Evolutionary conservation across 2,797 vertebrate genomes (phyloP).

Genomic region (Poecilia velifera): DNA sequence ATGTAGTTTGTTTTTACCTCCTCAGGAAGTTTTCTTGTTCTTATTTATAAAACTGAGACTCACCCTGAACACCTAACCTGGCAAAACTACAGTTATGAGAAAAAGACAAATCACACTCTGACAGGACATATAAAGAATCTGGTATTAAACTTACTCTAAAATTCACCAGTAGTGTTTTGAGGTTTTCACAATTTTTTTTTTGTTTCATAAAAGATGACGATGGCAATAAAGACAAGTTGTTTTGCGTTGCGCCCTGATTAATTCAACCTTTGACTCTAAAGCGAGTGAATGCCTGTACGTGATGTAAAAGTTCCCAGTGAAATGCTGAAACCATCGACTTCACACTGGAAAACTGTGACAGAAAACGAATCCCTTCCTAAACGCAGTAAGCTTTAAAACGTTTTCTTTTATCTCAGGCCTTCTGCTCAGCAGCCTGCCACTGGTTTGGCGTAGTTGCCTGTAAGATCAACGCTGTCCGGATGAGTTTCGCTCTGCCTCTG

Average conservation of each 20-base stretch:
- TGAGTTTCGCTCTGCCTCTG: conserved; percentile 80
- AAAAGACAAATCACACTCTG: not conserved
- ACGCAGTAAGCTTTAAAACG: not conserved
- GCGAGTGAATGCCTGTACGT: not conserved
- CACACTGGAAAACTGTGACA: not conserved
- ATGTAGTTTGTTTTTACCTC: not conserved
- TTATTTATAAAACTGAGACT: not conserved
- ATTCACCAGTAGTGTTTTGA: not conserved
- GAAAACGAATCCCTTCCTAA: not conserved
- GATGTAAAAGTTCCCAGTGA: not conserved
- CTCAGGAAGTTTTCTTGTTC: not conserved
- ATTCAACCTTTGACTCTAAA: not conserved
- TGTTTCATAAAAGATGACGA: not conserved
- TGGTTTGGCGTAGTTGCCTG: conserved; percentile 87
- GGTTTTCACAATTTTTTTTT: not conserved
- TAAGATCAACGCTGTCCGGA: conserved; percentile 82
- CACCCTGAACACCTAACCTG: not conserved
- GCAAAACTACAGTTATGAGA: not conserved
- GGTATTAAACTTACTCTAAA: not conserved
- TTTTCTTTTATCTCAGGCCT: conserved; percentile 47
- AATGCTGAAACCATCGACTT: not conserved
- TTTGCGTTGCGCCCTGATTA: not conserved
- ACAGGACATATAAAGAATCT: not conserved
- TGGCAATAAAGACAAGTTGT: not conserved
- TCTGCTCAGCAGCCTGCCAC: conserved; percentile 82